Percentiles rank a stretch among this genome's conserved stretches.
Evolutionary conservation across 1,140 invertebrate species (phyloP).

Genomic region (Lordiphosa clarofinis): DNA sequence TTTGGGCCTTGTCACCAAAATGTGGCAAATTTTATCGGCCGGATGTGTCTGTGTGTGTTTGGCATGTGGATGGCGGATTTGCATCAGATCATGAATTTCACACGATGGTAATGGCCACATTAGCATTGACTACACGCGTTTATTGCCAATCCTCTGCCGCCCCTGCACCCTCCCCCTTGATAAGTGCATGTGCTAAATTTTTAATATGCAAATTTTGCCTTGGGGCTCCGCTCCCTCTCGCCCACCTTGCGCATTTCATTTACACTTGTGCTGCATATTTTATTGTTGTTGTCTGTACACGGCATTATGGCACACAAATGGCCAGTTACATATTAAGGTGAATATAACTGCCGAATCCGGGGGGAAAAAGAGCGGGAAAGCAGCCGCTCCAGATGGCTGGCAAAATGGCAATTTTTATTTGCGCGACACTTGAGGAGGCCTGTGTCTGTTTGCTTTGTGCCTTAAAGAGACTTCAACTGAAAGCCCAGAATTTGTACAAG

Average conservation of each 20-base stretch:
- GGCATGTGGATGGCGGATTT: conserved; percentile 58
- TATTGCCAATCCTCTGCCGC: conserved; percentile 31
- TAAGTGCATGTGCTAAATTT: conserved; percentile 73
- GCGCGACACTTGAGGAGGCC: conserved; percentile 23
- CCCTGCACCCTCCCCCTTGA: background rate
- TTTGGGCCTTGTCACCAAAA: conserved; percentile 56
- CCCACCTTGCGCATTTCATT: conserved; percentile 63
- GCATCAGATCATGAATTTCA: conserved; percentile 73
- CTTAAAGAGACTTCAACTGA: no score
- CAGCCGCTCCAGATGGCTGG: conserved; percentile 4
- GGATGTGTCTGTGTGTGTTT: conserved; percentile 39
- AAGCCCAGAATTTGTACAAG: no score
- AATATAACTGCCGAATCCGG: conserved; percentile 20
- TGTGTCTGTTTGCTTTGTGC: conserved; percentile 1
- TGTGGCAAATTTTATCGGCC: conserved; percentile 68
- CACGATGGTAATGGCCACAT: conserved; percentile 67
- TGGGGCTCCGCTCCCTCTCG: background rate
- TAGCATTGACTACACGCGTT: conserved; percentile 72
- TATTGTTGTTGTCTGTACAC: conserved; percentile 48
- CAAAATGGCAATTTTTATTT: conserved; percentile 7
- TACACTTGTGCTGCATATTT: conserved; percentile 72
- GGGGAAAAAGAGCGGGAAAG: background rate
- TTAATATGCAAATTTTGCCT: conserved; percentile 65
- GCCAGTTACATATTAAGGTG: conserved; percentile 52
- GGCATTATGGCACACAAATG: conserved; percentile 64